Conservation (phyloP, 2,113 vertebrate species). For the Apistogramma diplotaenia region DNA sequence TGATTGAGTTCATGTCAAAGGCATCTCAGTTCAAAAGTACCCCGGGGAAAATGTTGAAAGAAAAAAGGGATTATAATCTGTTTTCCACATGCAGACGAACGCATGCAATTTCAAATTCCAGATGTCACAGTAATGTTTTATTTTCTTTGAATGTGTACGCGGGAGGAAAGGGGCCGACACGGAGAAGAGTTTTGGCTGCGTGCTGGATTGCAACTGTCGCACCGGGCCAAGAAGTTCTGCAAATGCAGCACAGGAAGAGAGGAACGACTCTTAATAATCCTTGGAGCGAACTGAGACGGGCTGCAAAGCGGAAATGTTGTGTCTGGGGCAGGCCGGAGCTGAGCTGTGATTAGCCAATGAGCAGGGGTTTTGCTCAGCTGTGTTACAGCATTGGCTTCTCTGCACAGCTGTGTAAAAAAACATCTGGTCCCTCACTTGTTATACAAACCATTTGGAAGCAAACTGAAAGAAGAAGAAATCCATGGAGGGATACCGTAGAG, state of each 20-base stretch:
- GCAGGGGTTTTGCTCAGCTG: constrained; percentile 42
- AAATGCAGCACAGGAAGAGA: constrained; percentile 46
- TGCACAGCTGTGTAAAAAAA: constrained; percentile 58
- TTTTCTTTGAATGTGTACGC: constrained; percentile 18
- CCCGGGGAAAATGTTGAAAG: constrained; percentile 21
- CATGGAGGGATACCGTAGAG: constrained; percentile 1
- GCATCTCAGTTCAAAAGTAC: constrained; percentile 39
- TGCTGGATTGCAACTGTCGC: constrained; percentile 10
- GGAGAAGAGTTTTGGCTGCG: constrained; percentile 23
- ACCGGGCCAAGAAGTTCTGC: constrained; percentile 31
- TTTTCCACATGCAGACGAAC: constrained; percentile 60
- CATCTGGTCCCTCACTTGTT: constrained; percentile 55
- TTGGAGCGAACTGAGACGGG: constrained; percentile 50
- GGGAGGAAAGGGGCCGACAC: not conserved
- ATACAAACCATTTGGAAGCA: constrained; percentile 39
- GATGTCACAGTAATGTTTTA: constrained; percentile 62
- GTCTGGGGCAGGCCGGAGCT: constrained; percentile 40
- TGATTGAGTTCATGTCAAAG: constrained; percentile 65
- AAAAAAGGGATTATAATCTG: constrained; percentile 27
- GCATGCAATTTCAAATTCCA: constrained; percentile 64
- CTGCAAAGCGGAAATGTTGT: constrained; percentile 55
- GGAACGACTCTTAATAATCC: constrained; percentile 33
- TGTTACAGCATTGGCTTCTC: constrained; percentile 30
- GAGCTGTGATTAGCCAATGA: constrained; percentile 44
- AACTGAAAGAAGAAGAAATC: constrained; percentile 5